Conservation (phyloP, 1,140 invertebrate species). For the Drosophila mojavensis region DNA sequence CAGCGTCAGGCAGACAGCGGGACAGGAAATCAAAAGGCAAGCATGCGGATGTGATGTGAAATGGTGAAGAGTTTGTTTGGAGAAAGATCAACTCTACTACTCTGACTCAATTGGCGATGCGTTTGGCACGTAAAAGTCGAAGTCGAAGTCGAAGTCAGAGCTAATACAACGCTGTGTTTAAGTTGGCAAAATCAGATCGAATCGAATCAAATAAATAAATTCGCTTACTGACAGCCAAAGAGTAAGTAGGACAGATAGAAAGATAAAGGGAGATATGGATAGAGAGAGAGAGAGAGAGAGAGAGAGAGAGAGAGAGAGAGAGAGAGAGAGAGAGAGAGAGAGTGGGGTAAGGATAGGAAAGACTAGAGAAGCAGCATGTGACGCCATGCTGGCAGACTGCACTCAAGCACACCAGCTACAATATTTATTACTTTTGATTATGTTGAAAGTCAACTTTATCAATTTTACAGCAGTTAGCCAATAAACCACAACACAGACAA, state of each 20-base stretch:
- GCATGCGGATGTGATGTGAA: constrained; percentile 14
- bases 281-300: background rate
- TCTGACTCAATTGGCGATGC: constrained; percentile 57
- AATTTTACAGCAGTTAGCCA: constrained; percentile 81
- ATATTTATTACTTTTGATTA: constrained; percentile 83
- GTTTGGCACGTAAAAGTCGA: constrained; percentile 61
- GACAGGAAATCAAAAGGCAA: constrained; percentile 30
- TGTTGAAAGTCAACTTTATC: constrained; percentile 82
- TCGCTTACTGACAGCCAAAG: constrained; percentile 33
- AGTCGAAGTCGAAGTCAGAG: constrained; percentile 38
- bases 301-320: too few relatives aligned
- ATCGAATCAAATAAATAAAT: constrained; percentile 65
- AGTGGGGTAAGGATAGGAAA: too few relatives aligned
- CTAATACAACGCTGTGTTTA: constrained; percentile 20
- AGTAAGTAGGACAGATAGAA: background rate
- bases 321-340: too few relatives aligned
- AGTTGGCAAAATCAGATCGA: constrained; percentile 72
- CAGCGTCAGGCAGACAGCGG: background rate
- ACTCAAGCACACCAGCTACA: constrained; percentile 80
- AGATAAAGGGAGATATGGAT: background rate
- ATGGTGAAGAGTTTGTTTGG: constrained; percentile 4
- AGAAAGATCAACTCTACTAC: constrained; percentile 3
- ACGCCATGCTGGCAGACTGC: constrained; percentile 70
- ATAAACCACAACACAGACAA: constrained; percentile 76
- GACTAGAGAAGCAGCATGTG: constrained; percentile 51